Evolutionary conservation across 2,888 invertebrate genomes (phyloP).

Genomic region (Cyaniris semiargus): DNA sequence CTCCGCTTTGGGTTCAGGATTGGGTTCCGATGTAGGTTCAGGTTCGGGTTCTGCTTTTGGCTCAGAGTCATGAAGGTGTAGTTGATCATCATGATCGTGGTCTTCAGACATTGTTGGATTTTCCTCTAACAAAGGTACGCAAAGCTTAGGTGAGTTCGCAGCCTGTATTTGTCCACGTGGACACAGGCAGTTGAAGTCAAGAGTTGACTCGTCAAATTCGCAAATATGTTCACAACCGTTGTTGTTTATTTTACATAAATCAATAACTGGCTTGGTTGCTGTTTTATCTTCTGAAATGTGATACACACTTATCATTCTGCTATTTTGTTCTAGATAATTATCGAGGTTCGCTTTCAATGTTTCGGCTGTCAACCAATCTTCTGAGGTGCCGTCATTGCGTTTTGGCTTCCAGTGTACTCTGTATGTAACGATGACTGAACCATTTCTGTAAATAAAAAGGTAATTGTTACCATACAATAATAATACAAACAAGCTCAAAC

Average conservation of each 20-base stretch:
- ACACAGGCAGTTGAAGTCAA: conserved; percentile 85
- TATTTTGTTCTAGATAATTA: conserved; percentile 70
- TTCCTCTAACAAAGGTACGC: conserved; percentile 57
- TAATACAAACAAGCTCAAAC: not conserved
- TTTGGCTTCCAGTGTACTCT: conserved; percentile 84
- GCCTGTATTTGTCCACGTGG: conserved; percentile 73
- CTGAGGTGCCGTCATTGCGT: conserved; percentile 60
- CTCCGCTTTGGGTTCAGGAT: conserved; percentile 44
- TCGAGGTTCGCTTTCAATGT: conserved; percentile 72
- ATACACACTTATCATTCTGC: conserved; percentile 77
- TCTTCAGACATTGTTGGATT: conserved; percentile 48
- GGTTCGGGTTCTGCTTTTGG: conserved; percentile 49
- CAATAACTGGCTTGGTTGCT: conserved; percentile 72
- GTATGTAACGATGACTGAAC: conserved; percentile 84
- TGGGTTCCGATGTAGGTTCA: conserved; percentile 48
- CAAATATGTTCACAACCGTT: conserved; percentile 85
- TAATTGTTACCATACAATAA: not conserved
- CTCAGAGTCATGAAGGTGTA: conserved; percentile 43
- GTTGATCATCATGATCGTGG: conserved; percentile 45
- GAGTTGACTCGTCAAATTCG: conserved; percentile 81
- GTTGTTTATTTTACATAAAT: conserved; percentile 84
- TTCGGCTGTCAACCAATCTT: conserved; percentile 74
- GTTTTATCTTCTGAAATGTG: conserved; percentile 74
- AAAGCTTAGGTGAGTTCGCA: conserved; percentile 68
- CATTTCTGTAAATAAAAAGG: conserved; percentile 73